These are phyloP conservation scores for Oryzias celebensis DNA, from an alignment of 2,113 vertebrate species.

Conservation along the genomic window DNA sequence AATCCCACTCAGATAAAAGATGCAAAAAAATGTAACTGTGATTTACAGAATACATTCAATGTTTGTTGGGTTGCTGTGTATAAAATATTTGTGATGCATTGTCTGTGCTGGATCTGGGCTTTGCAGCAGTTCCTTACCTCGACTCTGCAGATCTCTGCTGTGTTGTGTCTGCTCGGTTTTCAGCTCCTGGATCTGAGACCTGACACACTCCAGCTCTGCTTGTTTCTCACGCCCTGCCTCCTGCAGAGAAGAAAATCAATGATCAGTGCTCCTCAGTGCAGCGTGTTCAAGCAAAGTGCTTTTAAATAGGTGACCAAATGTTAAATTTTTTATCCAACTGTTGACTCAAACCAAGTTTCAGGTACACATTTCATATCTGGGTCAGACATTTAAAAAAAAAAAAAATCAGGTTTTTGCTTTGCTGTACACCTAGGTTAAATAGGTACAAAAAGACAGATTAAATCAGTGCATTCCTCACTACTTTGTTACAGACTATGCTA, in stretches of 20 bases:
- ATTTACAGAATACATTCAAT: no score
- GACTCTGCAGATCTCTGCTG: constrained; percentile 57
- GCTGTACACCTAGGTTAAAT: no score
- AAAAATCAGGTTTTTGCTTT: no score
- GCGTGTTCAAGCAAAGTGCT: constrained; percentile 1
- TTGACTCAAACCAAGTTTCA: not conserved
- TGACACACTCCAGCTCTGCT: constrained; percentile 63
- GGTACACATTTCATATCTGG: constrained; percentile 9
- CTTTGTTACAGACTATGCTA: not conserved
- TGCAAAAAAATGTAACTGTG: no score
- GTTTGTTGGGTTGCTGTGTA: not conserved
- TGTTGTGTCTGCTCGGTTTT: constrained; percentile 36
- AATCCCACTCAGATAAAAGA: no score
- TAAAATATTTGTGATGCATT: not conserved
- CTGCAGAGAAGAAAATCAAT: constrained; percentile 46
- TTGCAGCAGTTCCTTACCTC: constrained; percentile 49
- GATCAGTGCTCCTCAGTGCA: constrained; percentile 9
- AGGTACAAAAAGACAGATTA: no score
- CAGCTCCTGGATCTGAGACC: constrained; percentile 62
- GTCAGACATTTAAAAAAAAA: not conserved
- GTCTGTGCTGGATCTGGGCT: not conserved
- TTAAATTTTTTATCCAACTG: constrained; percentile 2
- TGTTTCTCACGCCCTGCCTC: constrained; percentile 43
- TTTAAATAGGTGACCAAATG: not conserved
- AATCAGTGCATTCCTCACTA: not conserved